Conservation (phyloP, 2,888 invertebrate species). For the Melieria omissa region DNA sequence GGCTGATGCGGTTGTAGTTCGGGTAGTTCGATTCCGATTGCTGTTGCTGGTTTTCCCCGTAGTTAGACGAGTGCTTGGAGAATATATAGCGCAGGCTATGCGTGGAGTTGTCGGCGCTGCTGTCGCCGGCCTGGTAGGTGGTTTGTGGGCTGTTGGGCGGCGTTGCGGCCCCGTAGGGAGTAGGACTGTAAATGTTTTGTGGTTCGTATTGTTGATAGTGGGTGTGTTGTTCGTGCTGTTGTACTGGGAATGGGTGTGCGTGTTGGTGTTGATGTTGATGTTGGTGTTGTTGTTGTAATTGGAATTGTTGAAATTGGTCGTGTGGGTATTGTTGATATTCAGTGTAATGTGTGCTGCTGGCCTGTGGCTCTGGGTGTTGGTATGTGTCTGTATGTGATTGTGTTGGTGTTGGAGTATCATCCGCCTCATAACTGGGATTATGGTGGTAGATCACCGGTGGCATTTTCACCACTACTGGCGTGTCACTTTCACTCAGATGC, state of each 20-base stretch:
- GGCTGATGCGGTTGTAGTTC: constrained; percentile 19
- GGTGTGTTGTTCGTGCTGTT: too few relatives aligned
- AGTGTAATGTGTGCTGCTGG: neutral
- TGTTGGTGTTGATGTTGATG: constrained; percentile 29
- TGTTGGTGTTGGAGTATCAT: neutral
- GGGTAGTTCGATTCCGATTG: neutral
- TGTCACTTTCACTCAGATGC: constrained; percentile 32
- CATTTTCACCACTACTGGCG: constrained; percentile 42
- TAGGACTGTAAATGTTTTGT: neutral
- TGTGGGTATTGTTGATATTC: constrained; percentile 9
- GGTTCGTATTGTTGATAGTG: too few relatives aligned
- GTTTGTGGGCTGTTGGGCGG: constrained; percentile 4
- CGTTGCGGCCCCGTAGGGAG: too few relatives aligned
- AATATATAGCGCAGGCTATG: constrained; percentile 19
- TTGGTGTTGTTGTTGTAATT: constrained; percentile 28
- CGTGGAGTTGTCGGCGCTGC: neutral
- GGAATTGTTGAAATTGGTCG: constrained; percentile 6
- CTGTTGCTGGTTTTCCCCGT: neutral
- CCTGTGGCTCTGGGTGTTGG: neutral
- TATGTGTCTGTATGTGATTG: neutral
- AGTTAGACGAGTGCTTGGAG: neutral
- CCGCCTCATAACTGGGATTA: constrained; percentile 8
- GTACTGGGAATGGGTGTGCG: constrained; percentile 12
- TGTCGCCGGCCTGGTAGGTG: neutral
- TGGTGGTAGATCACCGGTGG: constrained; percentile 47